Percentiles rank a stretch among this genome's conserved stretches.
Evolutionary conservation across 1,140 invertebrate species (phyloP).

Genomic region (Atta colombica): DNA sequence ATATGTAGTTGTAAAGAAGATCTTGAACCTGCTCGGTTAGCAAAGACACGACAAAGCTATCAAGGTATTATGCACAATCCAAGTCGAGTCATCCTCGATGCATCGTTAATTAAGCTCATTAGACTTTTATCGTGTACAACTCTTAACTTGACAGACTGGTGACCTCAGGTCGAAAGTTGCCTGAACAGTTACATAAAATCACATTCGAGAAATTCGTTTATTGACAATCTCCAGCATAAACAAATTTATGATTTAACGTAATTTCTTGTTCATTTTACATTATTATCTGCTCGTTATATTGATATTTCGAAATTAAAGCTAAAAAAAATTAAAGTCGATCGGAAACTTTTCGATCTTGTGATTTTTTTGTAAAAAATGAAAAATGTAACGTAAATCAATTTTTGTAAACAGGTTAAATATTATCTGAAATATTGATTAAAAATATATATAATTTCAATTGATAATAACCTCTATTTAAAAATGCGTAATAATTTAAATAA

Average conservation of each 20-base stretch:
- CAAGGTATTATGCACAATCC: background rate
- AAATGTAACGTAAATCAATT: background rate
- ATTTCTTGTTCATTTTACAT: background rate
- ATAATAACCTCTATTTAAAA: background rate
- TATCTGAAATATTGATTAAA: background rate
- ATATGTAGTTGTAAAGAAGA: constrained; percentile 29
- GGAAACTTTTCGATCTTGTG: background rate
- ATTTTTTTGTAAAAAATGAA: background rate
- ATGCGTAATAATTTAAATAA: background rate
- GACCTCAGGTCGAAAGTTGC: constrained; percentile 41
- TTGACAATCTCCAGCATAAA: background rate
- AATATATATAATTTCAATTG: background rate
- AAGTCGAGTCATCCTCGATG: constrained; percentile 42
- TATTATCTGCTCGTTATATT: background rate
- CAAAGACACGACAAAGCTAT: constrained; percentile 52
- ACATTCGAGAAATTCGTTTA: constrained; percentile 10
- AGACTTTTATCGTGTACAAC: constrained; percentile 25
- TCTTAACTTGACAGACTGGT: constrained; percentile 32
- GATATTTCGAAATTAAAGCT: background rate
- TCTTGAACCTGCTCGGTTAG: constrained; percentile 38
- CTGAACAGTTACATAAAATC: constrained; percentile 47
- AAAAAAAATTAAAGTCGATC: background rate
- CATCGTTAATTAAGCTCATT: constrained; percentile 58
- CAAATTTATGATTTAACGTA: background rate
- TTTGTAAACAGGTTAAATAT: background rate